phyloP scores from a whole-genome alignment of 2,888 invertebrate species.

The Phyllotreta cruciferae region DNA sequence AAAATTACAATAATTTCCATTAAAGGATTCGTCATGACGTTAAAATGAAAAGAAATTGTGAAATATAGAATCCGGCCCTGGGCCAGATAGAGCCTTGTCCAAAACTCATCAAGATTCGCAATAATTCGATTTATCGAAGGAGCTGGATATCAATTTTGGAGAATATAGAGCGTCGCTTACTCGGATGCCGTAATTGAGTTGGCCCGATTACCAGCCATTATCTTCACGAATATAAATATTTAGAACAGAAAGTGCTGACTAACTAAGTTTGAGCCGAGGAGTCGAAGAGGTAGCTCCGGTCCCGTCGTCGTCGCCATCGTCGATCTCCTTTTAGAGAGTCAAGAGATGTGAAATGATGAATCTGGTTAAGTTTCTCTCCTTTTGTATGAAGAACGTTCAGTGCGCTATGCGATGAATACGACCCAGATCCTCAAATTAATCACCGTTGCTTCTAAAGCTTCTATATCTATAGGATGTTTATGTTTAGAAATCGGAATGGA shows the following conservation, averaged over 20 bases:
- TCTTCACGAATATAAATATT: conserved; percentile 25
- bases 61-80: too few species aligned
- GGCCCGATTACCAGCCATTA: conserved; percentile 25
- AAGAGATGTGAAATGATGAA: conserved; percentile 27
- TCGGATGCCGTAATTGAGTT: conserved; percentile 27
- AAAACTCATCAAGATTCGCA: conserved; percentile 34
- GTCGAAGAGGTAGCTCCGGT: conserved; percentile 4
- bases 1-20: too few species aligned
- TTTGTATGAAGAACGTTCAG: conserved; percentile 14
- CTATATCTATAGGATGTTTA: conserved; percentile 18
- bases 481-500: conserved; percentile 4
- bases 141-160: conserved; percentile 35
- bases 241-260: conserved; percentile 26
- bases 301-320: neutral
- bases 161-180: conserved; percentile 22
- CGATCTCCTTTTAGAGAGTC: conserved; percentile 15
- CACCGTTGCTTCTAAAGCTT: conserved; percentile 1
- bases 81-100: conserved; percentile 15
- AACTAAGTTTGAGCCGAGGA: conserved; percentile 16
- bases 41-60: too few species aligned
- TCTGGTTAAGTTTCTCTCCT: conserved; percentile 22
- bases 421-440: conserved; percentile 16
- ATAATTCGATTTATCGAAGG: conserved; percentile 32
- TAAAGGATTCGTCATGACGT: too few species aligned
- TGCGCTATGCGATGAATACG: conserved; percentile 16